Evolutionary conservation across 2,113 vertebrate genomes (phyloP).

Genomic region (Dunckerocampus dactyliophorus): DNA sequence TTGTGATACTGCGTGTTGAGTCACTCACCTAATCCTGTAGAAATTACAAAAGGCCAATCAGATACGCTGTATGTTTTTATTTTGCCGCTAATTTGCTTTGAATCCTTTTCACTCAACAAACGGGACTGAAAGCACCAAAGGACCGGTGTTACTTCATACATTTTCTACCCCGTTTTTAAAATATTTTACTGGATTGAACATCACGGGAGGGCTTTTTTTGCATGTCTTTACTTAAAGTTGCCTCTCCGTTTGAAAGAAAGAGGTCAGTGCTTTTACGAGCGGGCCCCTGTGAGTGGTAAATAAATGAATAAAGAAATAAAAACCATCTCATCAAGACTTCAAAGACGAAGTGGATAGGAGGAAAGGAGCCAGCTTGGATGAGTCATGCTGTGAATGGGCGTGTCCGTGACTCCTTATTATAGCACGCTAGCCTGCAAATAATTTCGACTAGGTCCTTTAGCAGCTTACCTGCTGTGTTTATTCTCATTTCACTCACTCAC

Average conservation of each 20-base stretch:
- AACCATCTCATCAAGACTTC: conserved; percentile 48
- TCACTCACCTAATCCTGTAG: background rate
- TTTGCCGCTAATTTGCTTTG: conserved; percentile 5
- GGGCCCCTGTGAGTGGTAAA: conserved; percentile 31
- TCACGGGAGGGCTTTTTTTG: conserved; percentile 23
- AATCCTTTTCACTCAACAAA: conserved; percentile 8
- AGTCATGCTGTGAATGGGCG: conserved; percentile 45
- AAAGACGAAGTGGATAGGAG: conserved; percentile 44
- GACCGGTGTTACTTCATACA: conserved; percentile 23
- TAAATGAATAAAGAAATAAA: conserved; percentile 54
- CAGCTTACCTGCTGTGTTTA: background rate
- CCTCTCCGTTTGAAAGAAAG: conserved; percentile 59
- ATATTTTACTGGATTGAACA: conserved; percentile 42
- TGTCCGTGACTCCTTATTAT: conserved; percentile 55
- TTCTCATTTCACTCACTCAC: conserved; percentile 2
- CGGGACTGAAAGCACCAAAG: conserved; percentile 13
- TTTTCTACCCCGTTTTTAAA: conserved; percentile 22
- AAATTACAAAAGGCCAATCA: background rate
- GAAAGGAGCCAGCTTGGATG: conserved; percentile 31
- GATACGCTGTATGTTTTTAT: conserved; percentile 3
- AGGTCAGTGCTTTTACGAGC: conserved; percentile 52
- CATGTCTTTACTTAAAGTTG: conserved; percentile 17
- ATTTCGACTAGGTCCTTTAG: conserved; percentile 24
- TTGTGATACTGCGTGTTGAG: background rate
- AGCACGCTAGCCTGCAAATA: conserved; percentile 39